Evolutionary conservation across 2,888 invertebrate species (phyloP).

Genomic region (Agriopis marginaria): DNA sequence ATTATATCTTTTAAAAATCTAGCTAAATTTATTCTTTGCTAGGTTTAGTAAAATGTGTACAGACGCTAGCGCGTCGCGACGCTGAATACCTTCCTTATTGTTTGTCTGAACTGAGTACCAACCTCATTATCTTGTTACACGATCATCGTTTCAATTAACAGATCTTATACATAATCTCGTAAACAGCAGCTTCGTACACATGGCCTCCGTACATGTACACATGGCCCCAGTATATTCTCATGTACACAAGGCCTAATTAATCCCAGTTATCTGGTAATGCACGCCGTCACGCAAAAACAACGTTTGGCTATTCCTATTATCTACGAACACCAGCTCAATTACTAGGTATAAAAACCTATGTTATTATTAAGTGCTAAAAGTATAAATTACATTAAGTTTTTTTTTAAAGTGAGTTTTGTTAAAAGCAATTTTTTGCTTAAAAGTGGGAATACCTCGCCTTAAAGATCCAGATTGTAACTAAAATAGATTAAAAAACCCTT

Average conservation of each 20-base stretch:
- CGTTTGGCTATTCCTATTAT: constrained; percentile 7
- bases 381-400: too few relatives aligned
- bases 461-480: background rate
- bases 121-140: constrained; percentile 11
- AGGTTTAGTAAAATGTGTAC: too few relatives aligned
- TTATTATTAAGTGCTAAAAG: too few relatives aligned
- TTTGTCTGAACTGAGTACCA: background rate
- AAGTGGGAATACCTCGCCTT: too few relatives aligned
- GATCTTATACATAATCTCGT: constrained; percentile 19
- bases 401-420: too few relatives aligned
- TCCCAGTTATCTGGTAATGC: constrained; percentile 17
- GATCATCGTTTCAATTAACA: constrained; percentile 23
- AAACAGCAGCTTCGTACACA: constrained; percentile 12
- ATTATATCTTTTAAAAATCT: too few relatives aligned
- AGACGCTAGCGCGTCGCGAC: too few relatives aligned
- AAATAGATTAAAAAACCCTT: constrained; percentile 13
- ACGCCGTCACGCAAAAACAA: constrained; percentile 14
- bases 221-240: too few relatives aligned
- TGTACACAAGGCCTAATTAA: constrained; percentile 19
- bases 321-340: background rate
- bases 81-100: too few relatives aligned
- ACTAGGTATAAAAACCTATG: too few relatives aligned
- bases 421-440: too few relatives aligned
- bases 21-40: too few relatives aligned
- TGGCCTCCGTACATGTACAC: background rate